Evolutionary conservation across 1,140 invertebrate genomes (phyloP).

Genomic region (Diachasmimorpha longicaudata): DNA sequence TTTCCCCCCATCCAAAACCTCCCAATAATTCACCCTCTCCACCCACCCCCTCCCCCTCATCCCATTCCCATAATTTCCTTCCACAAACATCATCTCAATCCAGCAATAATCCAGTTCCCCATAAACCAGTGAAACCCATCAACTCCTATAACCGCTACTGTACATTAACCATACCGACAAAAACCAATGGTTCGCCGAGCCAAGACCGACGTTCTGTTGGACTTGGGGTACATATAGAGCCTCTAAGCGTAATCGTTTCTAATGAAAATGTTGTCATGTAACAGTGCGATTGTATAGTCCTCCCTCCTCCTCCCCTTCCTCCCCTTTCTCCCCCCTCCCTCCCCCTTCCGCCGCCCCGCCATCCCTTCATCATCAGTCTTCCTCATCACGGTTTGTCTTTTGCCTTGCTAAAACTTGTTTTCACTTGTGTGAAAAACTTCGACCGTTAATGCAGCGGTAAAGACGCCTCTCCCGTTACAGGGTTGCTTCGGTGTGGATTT

Average conservation of each 20-base stretch:
- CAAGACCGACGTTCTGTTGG: background rate
- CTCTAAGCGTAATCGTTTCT: constrained; percentile 55
- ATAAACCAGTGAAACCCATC: background rate
- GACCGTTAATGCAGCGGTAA: constrained; percentile 65
- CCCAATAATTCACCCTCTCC: no score
- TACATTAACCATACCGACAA: background rate
- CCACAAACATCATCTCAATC: no score
- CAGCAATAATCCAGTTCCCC: background rate
- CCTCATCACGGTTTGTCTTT: constrained; percentile 12
- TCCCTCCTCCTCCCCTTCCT: no score
- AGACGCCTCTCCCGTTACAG: constrained; percentile 63
- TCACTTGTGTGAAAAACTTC: constrained; percentile 62
- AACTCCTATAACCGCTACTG: background rate
- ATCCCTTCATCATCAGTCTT: constrained; percentile 13
- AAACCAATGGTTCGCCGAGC: background rate
- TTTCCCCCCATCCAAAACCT: no score
- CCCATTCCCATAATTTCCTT: no score
- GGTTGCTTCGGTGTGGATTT: constrained; percentile 35
- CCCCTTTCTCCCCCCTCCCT: no score
- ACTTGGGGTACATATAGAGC: background rate
- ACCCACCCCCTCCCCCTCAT: no score
- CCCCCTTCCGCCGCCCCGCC: no score
- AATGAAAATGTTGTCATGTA: constrained; percentile 59
- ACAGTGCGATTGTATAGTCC: constrained; percentile 53
- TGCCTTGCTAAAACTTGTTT: constrained; percentile 56